Conservation (phyloP, 2,888 invertebrate genomes). For the Drosophila dives region DNA sequence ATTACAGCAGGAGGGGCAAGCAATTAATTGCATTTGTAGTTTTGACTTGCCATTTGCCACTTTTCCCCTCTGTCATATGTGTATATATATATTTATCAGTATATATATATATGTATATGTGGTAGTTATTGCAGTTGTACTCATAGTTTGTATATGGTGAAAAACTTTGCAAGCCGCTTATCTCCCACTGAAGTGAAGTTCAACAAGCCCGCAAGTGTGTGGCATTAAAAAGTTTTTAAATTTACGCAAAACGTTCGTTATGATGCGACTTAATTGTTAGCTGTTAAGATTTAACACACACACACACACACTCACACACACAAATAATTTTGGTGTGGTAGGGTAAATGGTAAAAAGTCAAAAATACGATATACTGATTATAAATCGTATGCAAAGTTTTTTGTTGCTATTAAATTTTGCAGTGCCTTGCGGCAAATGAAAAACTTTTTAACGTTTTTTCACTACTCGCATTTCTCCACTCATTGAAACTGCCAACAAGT, state of each 20-base stretch:
- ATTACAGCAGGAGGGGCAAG: constrained; percentile 22
- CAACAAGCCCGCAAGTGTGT: constrained; percentile 76
- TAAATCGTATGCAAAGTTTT: constrained; percentile 24
- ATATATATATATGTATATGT: neutral
- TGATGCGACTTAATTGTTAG: constrained; percentile 76
- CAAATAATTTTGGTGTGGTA: neutral
- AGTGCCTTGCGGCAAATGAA: constrained; percentile 32
- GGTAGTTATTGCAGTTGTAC: constrained; percentile 70
- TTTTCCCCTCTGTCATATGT: constrained; percentile 48
- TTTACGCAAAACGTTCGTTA: constrained; percentile 74
- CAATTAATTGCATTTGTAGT: constrained; percentile 75
- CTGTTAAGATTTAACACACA: constrained; percentile 72
- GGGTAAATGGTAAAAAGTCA: constrained; percentile 7
- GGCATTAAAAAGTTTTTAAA: constrained; percentile 77
- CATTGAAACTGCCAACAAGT: constrained; percentile 3
- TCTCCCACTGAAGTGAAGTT: constrained; percentile 69
- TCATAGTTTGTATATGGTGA: constrained; percentile 65
- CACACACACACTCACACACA: constrained; percentile 13
- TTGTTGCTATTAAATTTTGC: constrained; percentile 51
- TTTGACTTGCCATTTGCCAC: constrained; percentile 34
- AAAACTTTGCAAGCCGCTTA: constrained; percentile 75
- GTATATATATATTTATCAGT: neutral
- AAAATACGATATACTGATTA: neutral
- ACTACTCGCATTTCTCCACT: constrained; percentile 6
- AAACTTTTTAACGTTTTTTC: constrained; percentile 34